These are phyloP conservation scores for Boloria selene DNA, from an alignment of 2,888 invertebrate genomes.

Conservation along the genomic window DNA sequence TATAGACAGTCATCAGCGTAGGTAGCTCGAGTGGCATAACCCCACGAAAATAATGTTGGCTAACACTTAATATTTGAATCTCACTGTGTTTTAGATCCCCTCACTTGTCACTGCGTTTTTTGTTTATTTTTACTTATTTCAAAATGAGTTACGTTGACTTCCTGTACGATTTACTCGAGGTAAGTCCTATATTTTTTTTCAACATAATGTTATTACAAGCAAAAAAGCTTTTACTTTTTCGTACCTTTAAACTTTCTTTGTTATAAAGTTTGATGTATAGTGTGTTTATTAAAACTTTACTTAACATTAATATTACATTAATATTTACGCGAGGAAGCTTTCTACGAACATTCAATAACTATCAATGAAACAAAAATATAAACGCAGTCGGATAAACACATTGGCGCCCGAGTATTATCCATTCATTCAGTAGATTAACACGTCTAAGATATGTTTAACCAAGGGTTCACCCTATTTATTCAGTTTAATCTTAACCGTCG, in stretches of 20 bases:
- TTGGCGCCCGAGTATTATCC: neutral
- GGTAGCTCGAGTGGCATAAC: conserved; percentile 64
- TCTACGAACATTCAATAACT: too few relatives aligned
- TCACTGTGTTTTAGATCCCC: conserved; percentile 26
- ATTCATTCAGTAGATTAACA: conserved; percentile 4
- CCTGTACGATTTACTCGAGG: conserved; percentile 71
- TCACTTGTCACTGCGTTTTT: conserved; percentile 37
- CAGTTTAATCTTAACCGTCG: conserved; percentile 19
- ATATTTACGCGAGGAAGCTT: too few relatives aligned
- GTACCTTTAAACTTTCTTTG: too few relatives aligned
- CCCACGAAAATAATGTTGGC: conserved; percentile 56
- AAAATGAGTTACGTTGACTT: conserved; percentile 72
- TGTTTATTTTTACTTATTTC: conserved; percentile 30
- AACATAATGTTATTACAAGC: neutral
- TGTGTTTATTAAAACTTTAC: too few relatives aligned
- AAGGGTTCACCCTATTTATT: conserved; percentile 14
- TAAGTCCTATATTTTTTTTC: conserved; percentile 43
- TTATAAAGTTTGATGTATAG: too few relatives aligned
- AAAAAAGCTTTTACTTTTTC: neutral
- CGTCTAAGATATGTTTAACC: neutral
- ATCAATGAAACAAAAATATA: too few relatives aligned
- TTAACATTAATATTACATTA: too few relatives aligned
- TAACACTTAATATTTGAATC: conserved; percentile 55
- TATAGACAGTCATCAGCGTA: conserved; percentile 62
- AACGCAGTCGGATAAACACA: too few relatives aligned